Evolutionary conservation across 2,797 vertebrate genomes (phyloP).

Genomic region (Phalloptychus januarius): DNA sequence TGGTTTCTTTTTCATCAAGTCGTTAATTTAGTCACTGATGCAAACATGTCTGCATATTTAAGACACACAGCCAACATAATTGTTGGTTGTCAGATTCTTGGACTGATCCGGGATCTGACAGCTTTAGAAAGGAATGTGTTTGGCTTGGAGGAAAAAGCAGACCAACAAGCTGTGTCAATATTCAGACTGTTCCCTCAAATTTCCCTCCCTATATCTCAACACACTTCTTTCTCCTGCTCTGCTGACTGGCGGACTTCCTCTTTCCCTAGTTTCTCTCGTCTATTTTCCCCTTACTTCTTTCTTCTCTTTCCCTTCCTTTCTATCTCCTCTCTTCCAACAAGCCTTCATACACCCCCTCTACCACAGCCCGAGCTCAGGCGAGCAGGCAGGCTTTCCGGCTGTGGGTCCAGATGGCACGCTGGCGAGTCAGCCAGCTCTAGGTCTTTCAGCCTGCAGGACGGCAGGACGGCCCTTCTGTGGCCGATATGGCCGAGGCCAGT

Average conservation of each 20-base stretch:
- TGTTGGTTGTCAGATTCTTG: slow-evolving; percentile 64
- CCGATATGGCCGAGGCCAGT: slow-evolving; percentile 79
- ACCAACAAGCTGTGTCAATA: slow-evolving; percentile 78
- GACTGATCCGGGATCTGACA: slow-evolving; percentile 67
- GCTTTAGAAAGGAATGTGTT: slow-evolving; percentile 74
- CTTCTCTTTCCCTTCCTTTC: slow-evolving; percentile 36
- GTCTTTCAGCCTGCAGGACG: slow-evolving; percentile 76
- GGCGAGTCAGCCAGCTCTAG: slow-evolving; percentile 73
- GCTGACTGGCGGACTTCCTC: slow-evolving; percentile 40
- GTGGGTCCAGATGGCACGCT: slow-evolving; percentile 78
- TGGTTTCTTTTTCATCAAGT: slow-evolving; percentile 26
- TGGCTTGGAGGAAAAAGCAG: slow-evolving; percentile 63
- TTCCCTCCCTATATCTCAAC: slow-evolving; percentile 33
- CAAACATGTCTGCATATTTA: slow-evolving; percentile 48
- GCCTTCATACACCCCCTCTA: slow-evolving; percentile 35
- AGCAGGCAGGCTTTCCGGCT: slow-evolving; percentile 73
- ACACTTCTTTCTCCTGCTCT: slow-evolving; percentile 33
- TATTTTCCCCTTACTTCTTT: slow-evolving; percentile 17
- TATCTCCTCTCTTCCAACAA: slow-evolving; percentile 38
- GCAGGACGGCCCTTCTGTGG: slow-evolving; percentile 81
- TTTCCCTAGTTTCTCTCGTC: slow-evolving; percentile 18
- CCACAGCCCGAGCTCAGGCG: slow-evolving; percentile 47
- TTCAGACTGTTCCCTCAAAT: slow-evolving; percentile 63
- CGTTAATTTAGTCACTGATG: slow-evolving; percentile 38
- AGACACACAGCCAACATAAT: slow-evolving; percentile 44